Evolutionary conservation across 2,113 vertebrate genomes (phyloP).

Genomic region (crab-eating macaque (Macaca fascicularis)): T2T-MFA8v1.1 NC_088384.1:21370501-21371000

Average conservation of each 20-base stretch:
- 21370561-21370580: constrained; percentile 20
- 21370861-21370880: not conserved
- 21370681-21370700: not conserved
- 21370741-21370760: not conserved
- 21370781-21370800: not conserved
- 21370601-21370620: not conserved
- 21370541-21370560: not conserved
- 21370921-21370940: not conserved
- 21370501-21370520: not conserved
- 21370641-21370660: not conserved
- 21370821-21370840: not conserved
- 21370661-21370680: not conserved
- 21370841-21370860: not conserved
- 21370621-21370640: not conserved
- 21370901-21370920: not conserved
- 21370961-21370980: not conserved
- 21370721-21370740: not conserved
- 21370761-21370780: not conserved
- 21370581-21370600: not conserved
- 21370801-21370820: no score
- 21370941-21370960: constrained; percentile 27
- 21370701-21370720: not conserved
- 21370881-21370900: not conserved
- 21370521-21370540: not conserved
- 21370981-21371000: not conserved